phyloP scores from a whole-genome alignment of 2,888 invertebrate genomes.

The Terebella lapidaria region DNA sequence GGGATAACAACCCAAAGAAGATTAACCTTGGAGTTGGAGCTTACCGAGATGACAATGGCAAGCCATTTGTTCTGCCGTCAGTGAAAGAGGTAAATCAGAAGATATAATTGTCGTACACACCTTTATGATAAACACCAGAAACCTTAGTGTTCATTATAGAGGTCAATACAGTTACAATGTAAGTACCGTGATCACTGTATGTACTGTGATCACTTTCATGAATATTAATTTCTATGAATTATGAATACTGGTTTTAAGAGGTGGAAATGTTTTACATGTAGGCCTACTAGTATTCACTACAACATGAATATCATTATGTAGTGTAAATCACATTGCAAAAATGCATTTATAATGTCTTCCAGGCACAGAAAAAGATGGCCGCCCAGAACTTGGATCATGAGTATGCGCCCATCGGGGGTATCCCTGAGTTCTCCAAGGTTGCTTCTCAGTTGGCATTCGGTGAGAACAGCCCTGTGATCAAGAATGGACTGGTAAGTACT shows the following conservation, averaged over 20 bases:
- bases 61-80: conserved; percentile 88
- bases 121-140: too few species aligned
- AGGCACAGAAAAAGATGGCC: conserved; percentile 78
- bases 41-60: conserved; percentile 94
- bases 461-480: conserved; percentile 65
- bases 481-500: conserved; percentile 67
- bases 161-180: neutral
- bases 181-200: too few species aligned
- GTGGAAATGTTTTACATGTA: too few species aligned
- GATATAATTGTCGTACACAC: too few species aligned
- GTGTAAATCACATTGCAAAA: too few species aligned
- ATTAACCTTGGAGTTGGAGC: conserved; percentile 87
- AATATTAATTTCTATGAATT: too few species aligned
- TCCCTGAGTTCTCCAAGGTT: conserved; percentile 76
- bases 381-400: conserved; percentile 79
- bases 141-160: too few species aligned
- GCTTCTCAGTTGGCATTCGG: conserved; percentile 86
- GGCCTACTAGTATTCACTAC: too few species aligned
- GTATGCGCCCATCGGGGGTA: conserved; percentile 87
- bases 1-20: conserved; percentile 84
- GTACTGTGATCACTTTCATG: too few species aligned
- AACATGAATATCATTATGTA: too few species aligned
- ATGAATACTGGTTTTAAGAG: too few species aligned
- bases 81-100: conserved; percentile 62
- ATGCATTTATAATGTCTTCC: conserved; percentile 2